A percentile compares a stretch with the other conserved stretches of the same genome.
Evolutionary conservation across 2,888 invertebrate genomes (phyloP).

Genomic region (Electrophaes corylata): DNA sequence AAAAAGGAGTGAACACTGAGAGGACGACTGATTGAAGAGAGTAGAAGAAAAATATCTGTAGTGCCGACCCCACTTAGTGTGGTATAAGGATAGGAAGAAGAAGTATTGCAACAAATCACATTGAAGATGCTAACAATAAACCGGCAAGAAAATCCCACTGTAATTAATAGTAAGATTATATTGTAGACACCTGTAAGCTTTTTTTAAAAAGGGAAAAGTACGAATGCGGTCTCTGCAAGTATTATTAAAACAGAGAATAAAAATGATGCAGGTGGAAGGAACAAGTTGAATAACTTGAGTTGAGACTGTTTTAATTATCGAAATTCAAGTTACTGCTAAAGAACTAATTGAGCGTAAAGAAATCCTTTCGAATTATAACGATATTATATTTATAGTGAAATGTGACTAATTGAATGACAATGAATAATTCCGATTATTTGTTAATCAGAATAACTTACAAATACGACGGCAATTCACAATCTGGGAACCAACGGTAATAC

Average conservation of each 20-base stretch:
- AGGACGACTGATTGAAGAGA: too few species aligned
- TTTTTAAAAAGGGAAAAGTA: conserved; percentile 15
- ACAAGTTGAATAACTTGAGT: conserved; percentile 30
- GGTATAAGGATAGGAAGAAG: too few species aligned
- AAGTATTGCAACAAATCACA: too few species aligned
- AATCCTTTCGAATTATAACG: too few species aligned
- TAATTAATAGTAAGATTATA: neutral
- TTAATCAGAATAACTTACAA: conserved; percentile 2
- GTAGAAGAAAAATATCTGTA: too few species aligned
- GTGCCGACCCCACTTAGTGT: too few species aligned
- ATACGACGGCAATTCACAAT: neutral
- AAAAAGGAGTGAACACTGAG: too few species aligned
- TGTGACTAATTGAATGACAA: too few species aligned
- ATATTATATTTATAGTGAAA: too few species aligned
- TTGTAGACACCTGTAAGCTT: neutral
- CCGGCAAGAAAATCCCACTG: neutral
- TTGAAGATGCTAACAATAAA: too few species aligned
- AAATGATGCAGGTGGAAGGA: conserved; percentile 34
- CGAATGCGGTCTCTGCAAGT: conserved; percentile 19
- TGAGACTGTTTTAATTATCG: conserved; percentile 18
- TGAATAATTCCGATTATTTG: neutral
- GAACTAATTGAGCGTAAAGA: too few species aligned
- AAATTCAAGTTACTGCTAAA: too few species aligned
- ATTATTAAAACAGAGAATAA: conserved; percentile 34
- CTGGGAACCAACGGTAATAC: neutral